phyloP scores from a whole-genome alignment of 2,797 vertebrate species.

The Morelia viridis region DNA sequence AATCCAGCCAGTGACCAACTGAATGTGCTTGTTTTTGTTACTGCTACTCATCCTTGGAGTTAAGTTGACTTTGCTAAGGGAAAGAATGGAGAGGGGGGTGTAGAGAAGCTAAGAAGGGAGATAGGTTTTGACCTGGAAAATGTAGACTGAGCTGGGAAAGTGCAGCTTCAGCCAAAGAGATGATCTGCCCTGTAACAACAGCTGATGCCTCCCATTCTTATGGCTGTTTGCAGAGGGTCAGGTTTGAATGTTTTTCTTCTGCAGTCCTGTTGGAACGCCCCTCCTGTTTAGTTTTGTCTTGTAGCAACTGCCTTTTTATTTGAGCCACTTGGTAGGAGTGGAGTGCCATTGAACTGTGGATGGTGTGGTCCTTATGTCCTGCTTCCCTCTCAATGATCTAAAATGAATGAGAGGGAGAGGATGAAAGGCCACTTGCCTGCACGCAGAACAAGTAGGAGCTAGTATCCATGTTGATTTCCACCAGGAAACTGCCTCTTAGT shows the following conservation, averaged over 20 bases:
- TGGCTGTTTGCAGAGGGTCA: neutral
- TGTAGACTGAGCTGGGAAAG: neutral
- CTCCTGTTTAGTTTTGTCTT: conserved; percentile 31
- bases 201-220: neutral
- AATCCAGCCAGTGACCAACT: neutral
- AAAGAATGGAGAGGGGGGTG: neutral
- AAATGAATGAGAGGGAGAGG: conserved; percentile 27
- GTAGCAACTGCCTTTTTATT: conserved; percentile 16
- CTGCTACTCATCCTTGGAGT: neutral
- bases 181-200: neutral
- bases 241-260: neutral
- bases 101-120: neutral
- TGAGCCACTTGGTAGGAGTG: conserved; percentile 33
- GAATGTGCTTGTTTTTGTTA: conserved; percentile 3
- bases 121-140: neutral
- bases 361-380: neutral
- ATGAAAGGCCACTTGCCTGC: conserved; percentile 51
- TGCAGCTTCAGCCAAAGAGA: neutral
- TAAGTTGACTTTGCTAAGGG: neutral
- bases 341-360: neutral
- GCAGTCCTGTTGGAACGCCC: neutral
- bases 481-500: conserved; percentile 57
- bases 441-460: conserved; percentile 48
- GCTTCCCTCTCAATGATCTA: conserved; percentile 28
- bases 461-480: conserved; percentile 55